These are phyloP conservation scores for Caenorhabditis drosophilae DNA, from an alignment of 2,888 invertebrate species.

Conservation along the genomic window DNA sequence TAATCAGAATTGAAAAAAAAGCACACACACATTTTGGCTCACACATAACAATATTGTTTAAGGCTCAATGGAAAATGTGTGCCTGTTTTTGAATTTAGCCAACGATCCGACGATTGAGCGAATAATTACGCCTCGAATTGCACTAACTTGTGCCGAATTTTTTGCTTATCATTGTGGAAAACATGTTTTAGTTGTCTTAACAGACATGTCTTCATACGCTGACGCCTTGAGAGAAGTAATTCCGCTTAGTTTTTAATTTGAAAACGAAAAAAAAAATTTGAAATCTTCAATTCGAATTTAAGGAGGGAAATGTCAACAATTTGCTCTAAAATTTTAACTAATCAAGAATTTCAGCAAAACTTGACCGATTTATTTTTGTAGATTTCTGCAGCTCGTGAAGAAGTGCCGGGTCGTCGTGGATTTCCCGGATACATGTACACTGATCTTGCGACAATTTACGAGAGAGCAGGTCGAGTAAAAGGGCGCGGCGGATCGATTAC, in stretches of 20 bases:
- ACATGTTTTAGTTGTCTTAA: constrained; percentile 96
- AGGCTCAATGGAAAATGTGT: constrained; percentile 96
- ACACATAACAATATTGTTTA: not conserved
- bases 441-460: constrained; percentile 98
- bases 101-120: constrained; percentile 99
- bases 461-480: constrained; percentile 96
- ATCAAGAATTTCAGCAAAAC: too few species aligned
- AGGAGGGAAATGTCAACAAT: too few species aligned
- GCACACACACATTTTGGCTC: too few species aligned
- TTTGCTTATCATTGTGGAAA: constrained; percentile 99
- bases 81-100: constrained; percentile 96
- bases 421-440: constrained; percentile 99
- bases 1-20: too few species aligned
- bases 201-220: constrained; percentile 99
- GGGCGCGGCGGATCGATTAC: constrained; percentile 98
- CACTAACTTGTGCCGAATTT: constrained; percentile 95
- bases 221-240: constrained; percentile 99
- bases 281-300: too few species aligned
- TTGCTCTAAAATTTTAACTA: too few species aligned
- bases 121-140: constrained; percentile 96
- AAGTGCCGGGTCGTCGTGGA: constrained; percentile 98
- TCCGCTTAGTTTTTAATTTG: too few species aligned
- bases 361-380: too few species aligned
- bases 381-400: constrained; percentile 93
- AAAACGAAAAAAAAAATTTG: too few species aligned